Percentiles rank a stretch among this genome's conserved stretches.
These are phyloP conservation scores for Heteromurus nitidus DNA, from an alignment of 2,888 invertebrate genomes.

Conservation along the genomic window DNA sequence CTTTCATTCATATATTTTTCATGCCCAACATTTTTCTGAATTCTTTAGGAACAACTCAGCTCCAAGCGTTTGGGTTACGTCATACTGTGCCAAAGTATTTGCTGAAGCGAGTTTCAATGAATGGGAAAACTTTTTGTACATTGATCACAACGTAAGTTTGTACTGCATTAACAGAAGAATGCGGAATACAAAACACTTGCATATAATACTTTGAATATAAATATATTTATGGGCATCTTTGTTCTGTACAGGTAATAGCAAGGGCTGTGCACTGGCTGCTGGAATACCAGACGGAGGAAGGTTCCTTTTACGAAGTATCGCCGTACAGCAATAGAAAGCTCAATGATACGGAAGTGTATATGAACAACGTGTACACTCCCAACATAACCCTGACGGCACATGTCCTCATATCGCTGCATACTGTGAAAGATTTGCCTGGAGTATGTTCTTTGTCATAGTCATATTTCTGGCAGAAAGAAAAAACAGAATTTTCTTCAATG, in stretches of 20 bases:
- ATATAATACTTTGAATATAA: conserved; percentile 1
- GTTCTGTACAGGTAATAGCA: conserved; percentile 80
- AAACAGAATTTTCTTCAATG: background rate
- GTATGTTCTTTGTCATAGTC: conserved; percentile 75
- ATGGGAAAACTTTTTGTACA: conserved; percentile 97
- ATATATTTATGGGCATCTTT: too few species aligned
- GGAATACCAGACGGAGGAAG: conserved; percentile 87
- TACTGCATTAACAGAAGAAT: background rate
- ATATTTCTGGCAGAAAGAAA: too few species aligned
- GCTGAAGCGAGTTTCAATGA: conserved; percentile 96
- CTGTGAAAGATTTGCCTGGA: conserved; percentile 86
- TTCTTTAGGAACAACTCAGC: conserved; percentile 85
- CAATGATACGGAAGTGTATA: conserved; percentile 80
- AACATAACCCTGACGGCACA: conserved; percentile 95
- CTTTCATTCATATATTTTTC: background rate
- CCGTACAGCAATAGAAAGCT: conserved; percentile 93
- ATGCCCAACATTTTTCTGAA: too few species aligned
- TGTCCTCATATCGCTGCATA: conserved; percentile 90
- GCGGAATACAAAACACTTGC: background rate
- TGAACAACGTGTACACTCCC: conserved; percentile 77
- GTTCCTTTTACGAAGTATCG: conserved; percentile 91
- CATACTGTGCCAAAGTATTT: conserved; percentile 91
- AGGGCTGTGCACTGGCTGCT: conserved; percentile 91
- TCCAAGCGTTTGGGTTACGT: conserved; percentile 93
- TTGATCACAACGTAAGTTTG: conserved; percentile 85